phyloP scores from a whole-genome alignment of 1,140 invertebrate species.

The Tribolium castaneum region DNA sequence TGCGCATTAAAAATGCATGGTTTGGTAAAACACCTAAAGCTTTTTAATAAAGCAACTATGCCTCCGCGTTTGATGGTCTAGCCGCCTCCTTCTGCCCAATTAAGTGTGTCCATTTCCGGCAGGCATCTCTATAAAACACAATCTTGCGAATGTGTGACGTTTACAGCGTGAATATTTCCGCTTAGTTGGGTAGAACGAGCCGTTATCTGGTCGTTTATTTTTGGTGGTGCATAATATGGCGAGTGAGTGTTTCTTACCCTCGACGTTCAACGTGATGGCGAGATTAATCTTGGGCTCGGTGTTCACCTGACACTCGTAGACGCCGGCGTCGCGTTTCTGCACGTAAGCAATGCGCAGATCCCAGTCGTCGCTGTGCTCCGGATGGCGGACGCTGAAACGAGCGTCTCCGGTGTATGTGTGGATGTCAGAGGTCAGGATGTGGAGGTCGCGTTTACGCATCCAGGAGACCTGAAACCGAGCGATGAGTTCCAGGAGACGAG shows the following conservation, averaged over 20 bases:
- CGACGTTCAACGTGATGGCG: conserved; percentile 79
- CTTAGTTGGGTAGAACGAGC: conserved; percentile 24
- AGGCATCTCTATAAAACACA: neutral
- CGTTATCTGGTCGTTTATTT: conserved; percentile 28
- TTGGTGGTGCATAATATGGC: conserved; percentile 12
- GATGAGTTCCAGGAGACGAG: neutral
- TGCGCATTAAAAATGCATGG: too few species aligned
- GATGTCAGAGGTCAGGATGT: conserved; percentile 88
- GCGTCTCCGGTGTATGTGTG: conserved; percentile 90
- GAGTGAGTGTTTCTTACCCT: conserved; percentile 71
- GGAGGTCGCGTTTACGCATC: conserved; percentile 90
- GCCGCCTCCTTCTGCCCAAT: conserved; percentile 23
- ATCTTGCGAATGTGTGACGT: conserved; percentile 17
- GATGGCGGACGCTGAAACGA: conserved; percentile 85
- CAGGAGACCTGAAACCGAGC: conserved; percentile 80
- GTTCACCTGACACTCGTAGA: conserved; percentile 88
- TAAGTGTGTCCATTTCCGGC: neutral
- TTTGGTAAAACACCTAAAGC: neutral
- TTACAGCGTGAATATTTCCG: conserved; percentile 22
- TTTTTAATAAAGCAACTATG: neutral
- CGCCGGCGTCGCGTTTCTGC: conserved; percentile 85
- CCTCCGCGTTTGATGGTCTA: neutral
- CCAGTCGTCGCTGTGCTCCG: conserved; percentile 91
- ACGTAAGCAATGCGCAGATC: conserved; percentile 89
- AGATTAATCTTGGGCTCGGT: conserved; percentile 89